These are phyloP conservation scores for Simalia tracyae DNA, from an alignment of 2,797 vertebrate genomes.

Conservation along the genomic window DNA sequence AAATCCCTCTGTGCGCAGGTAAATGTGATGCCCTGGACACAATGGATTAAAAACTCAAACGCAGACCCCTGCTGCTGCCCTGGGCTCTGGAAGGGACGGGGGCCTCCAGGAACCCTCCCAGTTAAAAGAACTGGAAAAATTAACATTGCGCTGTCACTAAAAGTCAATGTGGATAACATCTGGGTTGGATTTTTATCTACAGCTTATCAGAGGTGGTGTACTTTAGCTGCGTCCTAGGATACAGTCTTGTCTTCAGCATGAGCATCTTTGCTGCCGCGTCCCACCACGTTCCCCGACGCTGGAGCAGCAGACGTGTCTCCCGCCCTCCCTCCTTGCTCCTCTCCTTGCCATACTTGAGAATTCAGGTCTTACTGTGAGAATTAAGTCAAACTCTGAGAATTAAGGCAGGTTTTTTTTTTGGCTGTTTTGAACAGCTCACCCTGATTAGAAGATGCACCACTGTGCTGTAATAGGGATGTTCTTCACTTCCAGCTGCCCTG, in stretches of 20 bases:
- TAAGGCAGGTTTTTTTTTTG: conserved; percentile 56
- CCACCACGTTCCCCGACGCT: conserved; percentile 27
- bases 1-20: background rate
- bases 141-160: conserved; percentile 33
- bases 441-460: conserved; percentile 54
- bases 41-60: conserved; percentile 41
- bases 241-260: conserved; percentile 56
- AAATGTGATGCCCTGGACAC: conserved; percentile 7
- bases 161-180: conserved; percentile 39
- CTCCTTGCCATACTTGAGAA: background rate
- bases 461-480: conserved; percentile 41
- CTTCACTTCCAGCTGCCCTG: conserved; percentile 31
- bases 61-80: conserved; percentile 47
- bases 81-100: conserved; percentile 34
- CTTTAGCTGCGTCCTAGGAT: conserved; percentile 54
- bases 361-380: conserved; percentile 16
- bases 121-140: conserved; percentile 43
- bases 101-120: conserved; percentile 35
- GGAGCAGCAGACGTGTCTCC: background rate
- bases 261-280: conserved; percentile 58
- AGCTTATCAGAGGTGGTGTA: conserved; percentile 47
- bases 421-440: conserved; percentile 57
- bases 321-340: background rate
- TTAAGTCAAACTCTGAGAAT: conserved; percentile 4
- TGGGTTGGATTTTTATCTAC: conserved; percentile 54